Evolutionary conservation across 64 coral and sea anemone species (phyloP).

Genomic region (Cladopsammia gracilis): DNA sequence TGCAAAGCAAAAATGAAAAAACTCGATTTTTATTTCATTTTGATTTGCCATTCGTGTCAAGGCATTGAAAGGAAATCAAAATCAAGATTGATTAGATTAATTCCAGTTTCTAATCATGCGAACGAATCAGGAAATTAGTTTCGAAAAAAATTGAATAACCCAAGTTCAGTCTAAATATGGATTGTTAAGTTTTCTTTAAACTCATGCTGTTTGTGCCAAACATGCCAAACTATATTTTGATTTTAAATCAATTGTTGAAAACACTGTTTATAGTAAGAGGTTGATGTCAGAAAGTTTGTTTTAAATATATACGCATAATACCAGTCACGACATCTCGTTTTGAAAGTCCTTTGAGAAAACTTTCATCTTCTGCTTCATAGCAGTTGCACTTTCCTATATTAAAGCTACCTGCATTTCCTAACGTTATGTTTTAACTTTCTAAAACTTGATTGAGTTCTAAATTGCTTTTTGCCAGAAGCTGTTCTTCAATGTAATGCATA

Average conservation of each 20-base stretch:
- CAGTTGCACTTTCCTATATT: no score
- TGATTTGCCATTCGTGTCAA: background rate
- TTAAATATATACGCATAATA: background rate
- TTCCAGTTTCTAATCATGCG: slow-evolving; percentile 2
- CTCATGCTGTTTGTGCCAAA: slow-evolving; percentile 11
- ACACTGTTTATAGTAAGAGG: background rate
- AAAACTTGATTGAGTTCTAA: background rate
- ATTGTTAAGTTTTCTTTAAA: background rate
- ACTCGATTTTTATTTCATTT: slow-evolving; percentile 10
- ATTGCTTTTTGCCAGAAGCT: background rate
- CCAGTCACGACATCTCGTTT: background rate
- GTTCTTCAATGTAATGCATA: background rate
- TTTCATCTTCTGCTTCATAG: no score
- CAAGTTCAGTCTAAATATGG: background rate
- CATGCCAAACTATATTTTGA: background rate
- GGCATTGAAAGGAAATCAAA: slow-evolving; percentile 28
- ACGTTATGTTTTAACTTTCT: background rate
- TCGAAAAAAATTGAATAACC: background rate
- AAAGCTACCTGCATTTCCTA: no score
- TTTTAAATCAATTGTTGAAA: background rate
- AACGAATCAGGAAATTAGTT: background rate
- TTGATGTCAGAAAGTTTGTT: background rate
- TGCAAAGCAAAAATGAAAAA: background rate
- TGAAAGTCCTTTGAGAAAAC: background rate
- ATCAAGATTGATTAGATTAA: slow-evolving; percentile 19